Evolutionary conservation across 2,888 invertebrate species (phyloP), one percentile per base, ranked within the genome.

Genomic region (Drosophila nr. fundita): DNA sequence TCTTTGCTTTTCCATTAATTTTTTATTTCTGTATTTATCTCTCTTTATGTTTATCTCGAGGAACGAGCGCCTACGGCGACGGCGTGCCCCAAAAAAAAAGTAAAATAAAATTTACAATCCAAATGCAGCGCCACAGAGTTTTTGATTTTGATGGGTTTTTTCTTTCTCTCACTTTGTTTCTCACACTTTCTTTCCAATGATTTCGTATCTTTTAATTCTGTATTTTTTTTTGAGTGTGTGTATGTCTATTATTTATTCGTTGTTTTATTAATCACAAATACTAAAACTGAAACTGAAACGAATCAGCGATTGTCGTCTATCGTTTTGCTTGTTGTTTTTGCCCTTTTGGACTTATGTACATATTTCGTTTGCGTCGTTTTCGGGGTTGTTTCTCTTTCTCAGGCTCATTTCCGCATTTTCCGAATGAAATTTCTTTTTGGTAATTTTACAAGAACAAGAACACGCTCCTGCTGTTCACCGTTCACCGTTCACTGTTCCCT

Each of bases 391-490:
- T 78, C 78, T 76, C 78, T 60, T 83, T 81, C 87, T 87, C 87
- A 72, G 87, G 79, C 87, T 76, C 87, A 85, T 80, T 84, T 88
- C 88, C 88, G 86, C 87, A 84, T 84, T 89, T 85, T 82, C 85
- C 85, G 85, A 85, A 89, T 87, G 85, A 85, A 86, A 82, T 89
- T 85, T 85, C 82, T 83, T 85, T 87, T 89, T 87, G 85, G 85
- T 89, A 85, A 85, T 89, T 89, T 85, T 83, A 85, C 89, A 89
- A 89, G 85, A 85, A 89, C 89, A 89, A 85, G 89, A 88, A 87
- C 69, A 79, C 64, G 72, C 85, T 67, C 68, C 70, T 69, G 71
- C 69, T 80, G 67, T 68, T 80, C 71, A 55, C 40, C 70, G 68
- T 82, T 73, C 69, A 21, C 55, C 61, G 57, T 49, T 30, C 30